phyloP scores from a whole-genome alignment of 2,888 invertebrate species.

The Leptinotarsa juncta region DNA sequence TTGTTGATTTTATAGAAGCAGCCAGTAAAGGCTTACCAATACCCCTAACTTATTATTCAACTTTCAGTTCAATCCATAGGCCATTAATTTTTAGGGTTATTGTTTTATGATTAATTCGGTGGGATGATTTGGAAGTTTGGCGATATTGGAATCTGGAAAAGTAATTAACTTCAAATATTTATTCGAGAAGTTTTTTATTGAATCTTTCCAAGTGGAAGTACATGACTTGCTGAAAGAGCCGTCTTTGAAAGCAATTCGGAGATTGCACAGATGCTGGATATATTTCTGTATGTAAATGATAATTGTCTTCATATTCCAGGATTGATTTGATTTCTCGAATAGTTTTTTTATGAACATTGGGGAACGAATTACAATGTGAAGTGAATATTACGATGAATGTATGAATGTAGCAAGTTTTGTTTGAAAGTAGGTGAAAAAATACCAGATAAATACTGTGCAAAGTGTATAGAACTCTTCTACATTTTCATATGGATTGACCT shows the following conservation, averaged over 20 bases:
- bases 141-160: conserved; percentile 31
- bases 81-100: conserved; percentile 58
- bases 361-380: no score
- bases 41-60: conserved; percentile 53
- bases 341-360: no score
- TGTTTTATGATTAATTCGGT: conserved; percentile 56
- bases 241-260: neutral
- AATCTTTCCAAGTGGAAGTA: conserved; percentile 1
- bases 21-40: conserved; percentile 41
- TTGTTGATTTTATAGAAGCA: conserved; percentile 57
- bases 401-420: no score
- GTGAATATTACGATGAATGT: no score
- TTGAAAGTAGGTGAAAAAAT: no score
- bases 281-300: no score
- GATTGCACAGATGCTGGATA: neutral
- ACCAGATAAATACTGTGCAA: no score
- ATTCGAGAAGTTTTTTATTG: conserved; percentile 32
- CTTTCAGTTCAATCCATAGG: conserved; percentile 53
- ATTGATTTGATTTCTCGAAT: no score
- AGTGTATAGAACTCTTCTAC: no score
- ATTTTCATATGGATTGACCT: no score
- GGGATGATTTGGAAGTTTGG: conserved; percentile 43
- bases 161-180: conserved; percentile 42
- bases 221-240: neutral
- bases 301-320: no score